Evolutionary conservation across 2,797 vertebrate species (phyloP).

Genomic region (Phoeniculus purpureus): DNA sequence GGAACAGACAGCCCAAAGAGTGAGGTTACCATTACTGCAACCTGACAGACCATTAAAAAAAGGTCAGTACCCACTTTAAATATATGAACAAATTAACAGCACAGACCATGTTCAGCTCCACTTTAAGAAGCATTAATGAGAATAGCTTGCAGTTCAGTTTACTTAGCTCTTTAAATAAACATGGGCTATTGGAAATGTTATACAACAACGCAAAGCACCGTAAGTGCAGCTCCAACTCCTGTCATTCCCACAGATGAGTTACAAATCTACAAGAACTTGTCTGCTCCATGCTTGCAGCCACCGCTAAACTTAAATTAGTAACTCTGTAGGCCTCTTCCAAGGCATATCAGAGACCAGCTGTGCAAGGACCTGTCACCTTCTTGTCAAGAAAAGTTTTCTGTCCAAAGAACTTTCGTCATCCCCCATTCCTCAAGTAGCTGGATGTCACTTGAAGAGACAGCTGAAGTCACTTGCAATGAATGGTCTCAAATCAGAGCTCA

Average conservation of each 20-base stretch:
- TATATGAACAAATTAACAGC: slow-evolving; percentile 61
- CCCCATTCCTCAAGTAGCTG: slow-evolving; percentile 86
- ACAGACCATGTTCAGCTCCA: slow-evolving; percentile 40
- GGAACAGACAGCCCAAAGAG: background rate
- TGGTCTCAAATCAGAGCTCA: slow-evolving; percentile 96
- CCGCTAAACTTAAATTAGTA: slow-evolving; percentile 87
- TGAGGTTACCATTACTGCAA: slow-evolving; percentile 4
- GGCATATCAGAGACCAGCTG: slow-evolving; percentile 86
- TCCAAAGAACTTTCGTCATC: slow-evolving; percentile 93
- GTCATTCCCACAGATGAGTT: slow-evolving; percentile 75
- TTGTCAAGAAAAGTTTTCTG: slow-evolving; percentile 97
- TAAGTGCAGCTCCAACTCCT: slow-evolving; percentile 71
- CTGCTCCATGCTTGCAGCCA: slow-evolving; percentile 79
- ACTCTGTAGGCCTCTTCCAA: slow-evolving; percentile 82
- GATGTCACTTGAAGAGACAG: slow-evolving; percentile 96
- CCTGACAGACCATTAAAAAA: slow-evolving; percentile 55
- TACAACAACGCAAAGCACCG: slow-evolving; percentile 57
- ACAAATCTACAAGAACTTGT: slow-evolving; percentile 74
- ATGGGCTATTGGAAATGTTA: slow-evolving; percentile 72
- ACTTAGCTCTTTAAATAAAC: slow-evolving; percentile 76
- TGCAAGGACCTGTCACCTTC: slow-evolving; percentile 94
- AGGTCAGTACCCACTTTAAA: slow-evolving; percentile 27
- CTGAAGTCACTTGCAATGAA: slow-evolving; percentile 94
- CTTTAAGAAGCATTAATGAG: slow-evolving; percentile 63
- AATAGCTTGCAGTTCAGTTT: slow-evolving; percentile 65